A percentile compares a stretch with the other conserved stretches of the same genome.
Evolutionary conservation across 2,113 vertebrate species (phyloP).

Genomic region (Indicator indicator): DNA sequence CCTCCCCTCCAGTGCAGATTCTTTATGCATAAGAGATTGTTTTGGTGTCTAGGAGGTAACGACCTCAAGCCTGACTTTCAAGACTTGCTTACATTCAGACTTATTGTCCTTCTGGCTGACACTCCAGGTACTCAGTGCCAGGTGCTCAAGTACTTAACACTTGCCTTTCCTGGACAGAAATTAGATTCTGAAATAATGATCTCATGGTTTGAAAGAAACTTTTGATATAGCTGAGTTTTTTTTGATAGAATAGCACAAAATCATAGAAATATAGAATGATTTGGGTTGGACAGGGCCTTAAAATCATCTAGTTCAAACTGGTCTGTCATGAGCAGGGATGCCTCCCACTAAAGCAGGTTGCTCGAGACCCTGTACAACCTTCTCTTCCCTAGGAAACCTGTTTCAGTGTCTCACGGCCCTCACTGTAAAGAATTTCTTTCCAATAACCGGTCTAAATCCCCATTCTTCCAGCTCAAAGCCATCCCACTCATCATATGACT

Average conservation of each 20-base stretch:
- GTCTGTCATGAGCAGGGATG: too few relatives aligned
- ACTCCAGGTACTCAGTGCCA: not conserved
- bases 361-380: too few relatives aligned
- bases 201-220: not conserved
- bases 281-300: too few relatives aligned
- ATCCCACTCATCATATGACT: too few relatives aligned
- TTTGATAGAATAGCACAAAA: not conserved
- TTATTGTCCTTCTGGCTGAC: not conserved
- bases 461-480: too few relatives aligned
- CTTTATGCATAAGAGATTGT: not conserved
- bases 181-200: not conserved
- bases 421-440: too few relatives aligned
- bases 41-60: not conserved
- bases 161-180: not conserved
- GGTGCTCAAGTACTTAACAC: not conserved
- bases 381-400: too few relatives aligned
- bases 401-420: too few relatives aligned
- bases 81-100: not conserved
- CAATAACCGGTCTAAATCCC: too few relatives aligned
- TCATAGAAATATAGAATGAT: too few relatives aligned
- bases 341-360: too few relatives aligned
- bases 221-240: not conserved
- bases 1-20: not conserved
- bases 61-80: not conserved
- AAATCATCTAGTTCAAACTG: too few relatives aligned